These are phyloP conservation scores for Pectinophora gossypiella DNA, from an alignment of 1,140 invertebrate species.

Conservation along the genomic window DNA sequence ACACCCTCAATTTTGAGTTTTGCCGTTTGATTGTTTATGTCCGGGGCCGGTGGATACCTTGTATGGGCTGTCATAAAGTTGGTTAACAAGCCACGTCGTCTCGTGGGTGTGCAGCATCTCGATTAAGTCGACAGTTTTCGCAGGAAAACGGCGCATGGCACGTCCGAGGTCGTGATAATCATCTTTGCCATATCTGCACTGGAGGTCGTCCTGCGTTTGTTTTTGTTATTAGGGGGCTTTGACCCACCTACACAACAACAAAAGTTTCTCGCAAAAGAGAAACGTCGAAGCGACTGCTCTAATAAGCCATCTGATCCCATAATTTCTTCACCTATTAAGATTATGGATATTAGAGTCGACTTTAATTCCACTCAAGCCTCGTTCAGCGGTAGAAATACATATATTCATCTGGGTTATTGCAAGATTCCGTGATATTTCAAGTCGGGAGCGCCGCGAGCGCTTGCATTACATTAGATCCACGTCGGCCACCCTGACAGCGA, in stretches of 20 bases:
- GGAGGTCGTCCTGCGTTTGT: slow-evolving; percentile 10
- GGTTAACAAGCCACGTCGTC: slow-evolving; percentile 38
- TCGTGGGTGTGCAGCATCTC: slow-evolving; percentile 46
- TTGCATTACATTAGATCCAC: slow-evolving; percentile 39
- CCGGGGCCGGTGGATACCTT: slow-evolving; percentile 13
- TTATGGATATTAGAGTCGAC: neutral
- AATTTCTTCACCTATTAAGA: neutral
- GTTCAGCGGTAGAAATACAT: slow-evolving; percentile 3
- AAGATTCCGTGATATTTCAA: slow-evolving; percentile 55
- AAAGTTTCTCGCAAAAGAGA: too few relatives aligned
- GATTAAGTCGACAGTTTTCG: slow-evolving; percentile 36
- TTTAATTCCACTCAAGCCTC: neutral
- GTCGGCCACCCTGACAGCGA: slow-evolving; percentile 47
- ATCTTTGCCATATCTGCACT: slow-evolving; percentile 20
- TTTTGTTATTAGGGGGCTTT: slow-evolving; percentile 1
- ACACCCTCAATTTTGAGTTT: slow-evolving; percentile 19
- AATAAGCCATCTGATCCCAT: neutral
- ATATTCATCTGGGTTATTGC: slow-evolving; percentile 38
- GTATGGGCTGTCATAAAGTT: slow-evolving; percentile 23
- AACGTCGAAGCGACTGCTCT: neutral
- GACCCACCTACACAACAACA: neutral
- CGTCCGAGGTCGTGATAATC: slow-evolving; percentile 29
- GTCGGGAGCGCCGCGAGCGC: slow-evolving; percentile 45
- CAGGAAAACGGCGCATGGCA: slow-evolving; percentile 39
- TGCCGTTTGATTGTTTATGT: slow-evolving; percentile 25